phyloP scores from a whole-genome alignment of 2,888 invertebrate genomes.

The Xanthia togata region DNA sequence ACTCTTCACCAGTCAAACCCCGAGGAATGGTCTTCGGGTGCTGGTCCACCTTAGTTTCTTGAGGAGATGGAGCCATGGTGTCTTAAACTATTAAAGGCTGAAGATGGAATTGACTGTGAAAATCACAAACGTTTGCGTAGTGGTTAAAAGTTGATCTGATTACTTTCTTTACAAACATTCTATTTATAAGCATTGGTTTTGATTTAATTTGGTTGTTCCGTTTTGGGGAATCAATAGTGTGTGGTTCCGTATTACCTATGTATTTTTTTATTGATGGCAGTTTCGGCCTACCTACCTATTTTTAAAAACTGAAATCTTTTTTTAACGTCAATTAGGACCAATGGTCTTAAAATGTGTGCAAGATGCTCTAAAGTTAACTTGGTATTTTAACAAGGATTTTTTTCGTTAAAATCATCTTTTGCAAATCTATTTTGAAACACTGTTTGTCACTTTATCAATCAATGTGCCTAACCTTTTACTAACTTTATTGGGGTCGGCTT shows the following conservation, averaged over 20 bases:
- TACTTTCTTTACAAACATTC: background rate
- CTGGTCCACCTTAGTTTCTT: conserved; percentile 33
- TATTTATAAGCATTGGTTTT: conserved; percentile 18
- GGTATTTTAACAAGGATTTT: too few relatives aligned
- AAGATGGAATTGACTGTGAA: background rate
- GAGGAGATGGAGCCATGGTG: conserved; percentile 47
- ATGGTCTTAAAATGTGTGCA: too few relatives aligned
- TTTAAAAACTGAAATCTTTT: too few relatives aligned
- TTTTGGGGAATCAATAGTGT: background rate
- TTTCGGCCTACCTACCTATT: too few relatives aligned
- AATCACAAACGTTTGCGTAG: background rate
- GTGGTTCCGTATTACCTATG: conserved; percentile 17
- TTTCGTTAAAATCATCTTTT: too few relatives aligned
- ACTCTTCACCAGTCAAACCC: conserved; percentile 82
- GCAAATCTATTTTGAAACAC: too few relatives aligned
- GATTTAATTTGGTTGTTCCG: background rate
- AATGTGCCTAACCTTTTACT: too few relatives aligned
- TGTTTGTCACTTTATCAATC: too few relatives aligned
- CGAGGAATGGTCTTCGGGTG: conserved; percentile 46
- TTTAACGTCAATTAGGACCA: too few relatives aligned
- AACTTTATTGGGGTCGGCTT: too few relatives aligned
- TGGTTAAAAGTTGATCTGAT: background rate
- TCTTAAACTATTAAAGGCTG: background rate
- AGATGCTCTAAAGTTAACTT: too few relatives aligned
- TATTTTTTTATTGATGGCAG: background rate